A percentile compares a stretch with the other conserved stretches of the same genome.
phyloP scores from a whole-genome alignment of 2,888 invertebrate genomes.

The Tetanocera ferruginea region DNA sequence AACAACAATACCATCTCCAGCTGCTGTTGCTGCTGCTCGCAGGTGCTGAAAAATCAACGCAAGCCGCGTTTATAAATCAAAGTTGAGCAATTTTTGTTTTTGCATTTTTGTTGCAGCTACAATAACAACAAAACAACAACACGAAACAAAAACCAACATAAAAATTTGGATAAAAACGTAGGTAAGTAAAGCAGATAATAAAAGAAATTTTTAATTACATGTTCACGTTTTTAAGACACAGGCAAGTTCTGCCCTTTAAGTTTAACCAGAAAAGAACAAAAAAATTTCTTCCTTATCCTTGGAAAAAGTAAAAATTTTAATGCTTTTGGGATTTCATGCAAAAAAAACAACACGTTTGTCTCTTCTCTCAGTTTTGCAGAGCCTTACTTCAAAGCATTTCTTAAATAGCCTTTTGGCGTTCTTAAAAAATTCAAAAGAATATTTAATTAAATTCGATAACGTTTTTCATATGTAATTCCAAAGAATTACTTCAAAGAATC shows the following conservation, averaged over 20 bases:
- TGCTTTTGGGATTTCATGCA: no score
- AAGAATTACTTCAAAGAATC: no score
- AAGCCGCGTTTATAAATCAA: slow-evolving; percentile 23
- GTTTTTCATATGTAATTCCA: no score
- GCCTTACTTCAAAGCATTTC: no score
- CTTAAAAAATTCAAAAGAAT: no score
- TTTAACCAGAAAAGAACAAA: not conserved
- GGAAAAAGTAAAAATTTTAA: no score
- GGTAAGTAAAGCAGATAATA: not conserved
- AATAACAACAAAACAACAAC: not conserved
- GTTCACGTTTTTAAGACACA: not conserved
- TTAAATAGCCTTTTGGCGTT: no score
- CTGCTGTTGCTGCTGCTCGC: not conserved
- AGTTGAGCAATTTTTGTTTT: slow-evolving; percentile 12
- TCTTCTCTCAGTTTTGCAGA: no score
- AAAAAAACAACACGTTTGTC: no score
- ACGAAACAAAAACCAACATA: not conserved
- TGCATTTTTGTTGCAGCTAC: not conserved
- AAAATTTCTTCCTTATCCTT: not conserved
- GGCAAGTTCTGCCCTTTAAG: not conserved
- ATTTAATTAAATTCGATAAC: no score
- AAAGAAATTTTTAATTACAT: not conserved
- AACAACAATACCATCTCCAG: not conserved
- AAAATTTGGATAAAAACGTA: no score
- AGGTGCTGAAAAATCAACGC: slow-evolving; percentile 20